Evolutionary conservation across 2,888 invertebrate genomes (phyloP).

Genomic region (Dicranocentrus wangi): DNA sequence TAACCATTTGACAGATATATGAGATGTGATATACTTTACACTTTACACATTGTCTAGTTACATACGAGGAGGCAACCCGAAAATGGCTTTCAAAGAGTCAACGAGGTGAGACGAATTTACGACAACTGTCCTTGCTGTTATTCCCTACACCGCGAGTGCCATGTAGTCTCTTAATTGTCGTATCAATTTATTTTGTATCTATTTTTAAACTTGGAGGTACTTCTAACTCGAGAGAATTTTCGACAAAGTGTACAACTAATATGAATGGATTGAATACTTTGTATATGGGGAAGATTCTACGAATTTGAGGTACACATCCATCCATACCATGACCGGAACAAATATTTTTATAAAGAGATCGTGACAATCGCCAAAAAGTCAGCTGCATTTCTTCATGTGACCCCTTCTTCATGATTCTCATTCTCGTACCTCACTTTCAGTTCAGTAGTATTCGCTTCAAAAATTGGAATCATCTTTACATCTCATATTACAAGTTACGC

Average conservation of each 20-base stretch:
- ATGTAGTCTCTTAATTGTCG: constrained; percentile 40
- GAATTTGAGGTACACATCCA: too few species aligned
- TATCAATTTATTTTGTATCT: constrained; percentile 59
- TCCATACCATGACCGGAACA: constrained; percentile 4
- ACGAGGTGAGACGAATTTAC: constrained; percentile 69
- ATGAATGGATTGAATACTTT: not conserved
- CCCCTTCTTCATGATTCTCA: too few species aligned
- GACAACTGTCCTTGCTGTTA: constrained; percentile 21
- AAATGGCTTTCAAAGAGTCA: constrained; percentile 47
- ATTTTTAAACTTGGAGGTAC: constrained; percentile 20
- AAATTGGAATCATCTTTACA: too few species aligned
- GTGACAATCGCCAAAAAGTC: constrained; percentile 15
- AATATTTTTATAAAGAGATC: not conserved
- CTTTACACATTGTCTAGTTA: too few species aligned
- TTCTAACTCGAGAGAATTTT: too few species aligned
- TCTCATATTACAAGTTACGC: too few species aligned
- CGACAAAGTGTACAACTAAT: too few species aligned
- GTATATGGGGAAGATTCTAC: not conserved
- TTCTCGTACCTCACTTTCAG: too few species aligned
- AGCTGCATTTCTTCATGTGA: constrained; percentile 29
- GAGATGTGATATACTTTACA: too few species aligned
- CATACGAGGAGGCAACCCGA: too few species aligned
- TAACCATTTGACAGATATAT: too few species aligned
- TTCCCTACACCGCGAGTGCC: not conserved
- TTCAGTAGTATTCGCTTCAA: too few species aligned